Evolutionary conservation across 2,888 invertebrate genomes (phyloP).

Genomic region (Patella depressa): DNA sequence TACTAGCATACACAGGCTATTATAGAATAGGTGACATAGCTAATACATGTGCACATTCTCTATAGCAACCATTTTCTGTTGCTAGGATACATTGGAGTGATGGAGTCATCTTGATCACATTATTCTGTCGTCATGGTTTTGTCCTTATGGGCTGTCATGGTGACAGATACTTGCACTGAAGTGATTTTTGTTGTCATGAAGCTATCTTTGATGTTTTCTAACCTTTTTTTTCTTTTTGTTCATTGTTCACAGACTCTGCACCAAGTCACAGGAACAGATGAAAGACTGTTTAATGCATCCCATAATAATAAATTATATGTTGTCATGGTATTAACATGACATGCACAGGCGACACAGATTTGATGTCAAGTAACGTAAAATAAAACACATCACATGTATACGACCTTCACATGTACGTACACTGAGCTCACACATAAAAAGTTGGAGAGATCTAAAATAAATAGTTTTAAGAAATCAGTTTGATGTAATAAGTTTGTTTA

Average conservation of each 20-base stretch:
- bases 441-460: slow-evolving; percentile 10
- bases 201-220: background rate
- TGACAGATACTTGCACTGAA: background rate
- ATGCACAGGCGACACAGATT: slow-evolving; percentile 1
- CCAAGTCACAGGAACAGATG: slow-evolving; percentile 7
- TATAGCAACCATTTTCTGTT: no score
- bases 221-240: background rate
- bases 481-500: background rate
- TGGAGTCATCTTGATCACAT: no score
- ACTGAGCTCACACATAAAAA: background rate
- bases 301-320: slow-evolving; percentile 3
- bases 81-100: no score
- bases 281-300: slow-evolving; percentile 11
- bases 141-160: background rate
- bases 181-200: background rate
- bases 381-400: slow-evolving; percentile 3
- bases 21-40: no score
- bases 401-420: slow-evolving; percentile 1
- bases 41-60: no score
- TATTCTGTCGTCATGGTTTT: no score
- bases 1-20: no score
- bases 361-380: background rate
- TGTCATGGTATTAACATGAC: background rate
- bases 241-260: background rate
- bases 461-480: slow-evolving; percentile 1